These are phyloP conservation scores for Sebastes matsubarae DNA, from an alignment of 2,797 vertebrate species.

Conservation along the genomic window DNA sequence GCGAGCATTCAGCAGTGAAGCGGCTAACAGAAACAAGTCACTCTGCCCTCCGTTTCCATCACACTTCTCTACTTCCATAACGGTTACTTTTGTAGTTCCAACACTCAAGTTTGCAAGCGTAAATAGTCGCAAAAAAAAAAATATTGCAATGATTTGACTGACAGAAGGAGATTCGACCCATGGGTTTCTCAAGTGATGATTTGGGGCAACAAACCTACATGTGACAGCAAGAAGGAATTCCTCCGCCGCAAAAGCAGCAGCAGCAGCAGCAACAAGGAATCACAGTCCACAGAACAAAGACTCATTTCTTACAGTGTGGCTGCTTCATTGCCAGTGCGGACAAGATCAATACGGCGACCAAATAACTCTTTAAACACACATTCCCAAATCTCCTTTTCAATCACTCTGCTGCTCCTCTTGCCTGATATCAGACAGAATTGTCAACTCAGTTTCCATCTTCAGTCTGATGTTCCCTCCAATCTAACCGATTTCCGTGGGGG, in stretches of 20 bases:
- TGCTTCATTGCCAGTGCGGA: neutral
- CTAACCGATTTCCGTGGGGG: too few species aligned
- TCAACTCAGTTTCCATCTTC: neutral
- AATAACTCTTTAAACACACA: neutral
- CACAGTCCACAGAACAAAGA: neutral
- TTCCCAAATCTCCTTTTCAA: constrained; percentile 7
- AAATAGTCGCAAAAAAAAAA: neutral
- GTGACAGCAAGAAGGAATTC: neutral
- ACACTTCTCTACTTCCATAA: neutral
- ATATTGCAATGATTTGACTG: neutral
- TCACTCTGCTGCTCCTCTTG: neutral
- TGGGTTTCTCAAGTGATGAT: neutral
- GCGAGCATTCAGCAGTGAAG: neutral
- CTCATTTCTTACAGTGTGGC: neutral
- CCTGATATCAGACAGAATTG: too few species aligned
- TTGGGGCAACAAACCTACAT: neutral
- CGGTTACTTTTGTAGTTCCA: neutral
- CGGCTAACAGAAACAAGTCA: neutral
- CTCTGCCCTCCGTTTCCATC: neutral
- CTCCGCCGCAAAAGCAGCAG: too few species aligned
- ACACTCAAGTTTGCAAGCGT: neutral
- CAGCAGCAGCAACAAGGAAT: neutral
- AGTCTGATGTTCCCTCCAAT: neutral
- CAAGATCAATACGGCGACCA: neutral
- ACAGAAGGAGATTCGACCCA: neutral